Evolutionary conservation across 2,797 vertebrate species (phyloP).

Genomic region (Clangula hyemalis): DNA sequence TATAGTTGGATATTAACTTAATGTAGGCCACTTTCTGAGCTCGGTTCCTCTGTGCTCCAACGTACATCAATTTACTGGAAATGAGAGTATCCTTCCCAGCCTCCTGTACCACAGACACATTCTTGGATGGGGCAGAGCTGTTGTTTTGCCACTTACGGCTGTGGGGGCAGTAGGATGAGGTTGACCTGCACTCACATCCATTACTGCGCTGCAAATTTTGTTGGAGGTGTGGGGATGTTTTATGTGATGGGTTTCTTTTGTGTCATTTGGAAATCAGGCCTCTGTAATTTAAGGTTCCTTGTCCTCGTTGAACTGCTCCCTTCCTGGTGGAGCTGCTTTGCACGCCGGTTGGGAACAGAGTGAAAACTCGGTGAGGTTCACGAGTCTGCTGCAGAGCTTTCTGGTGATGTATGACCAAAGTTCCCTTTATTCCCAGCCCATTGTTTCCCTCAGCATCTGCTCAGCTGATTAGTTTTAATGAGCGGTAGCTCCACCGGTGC

Average conservation of each 20-base stretch:
- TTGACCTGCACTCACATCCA: conserved; percentile 24
- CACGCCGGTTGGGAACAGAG: conserved; percentile 21
- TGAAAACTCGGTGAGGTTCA: conserved; percentile 40
- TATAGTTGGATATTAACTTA: conserved; percentile 30
- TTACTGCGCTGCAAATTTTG: background rate
- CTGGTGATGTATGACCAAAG: background rate
- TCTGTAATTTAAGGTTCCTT: conserved; percentile 8
- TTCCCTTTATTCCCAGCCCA: conserved; percentile 6
- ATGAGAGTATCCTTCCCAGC: background rate
- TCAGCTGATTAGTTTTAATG: conserved; percentile 74
- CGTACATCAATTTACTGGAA: conserved; percentile 40
- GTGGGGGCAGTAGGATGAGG: conserved; percentile 8
- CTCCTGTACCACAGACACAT: background rate
- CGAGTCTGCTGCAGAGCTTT: conserved; percentile 30
- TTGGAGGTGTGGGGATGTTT: accelerated
- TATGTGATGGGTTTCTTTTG: background rate
- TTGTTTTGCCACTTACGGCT: background rate
- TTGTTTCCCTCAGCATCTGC: conserved; percentile 68
- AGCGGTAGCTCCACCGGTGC: conserved; percentile 40
- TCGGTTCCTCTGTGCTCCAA: background rate
- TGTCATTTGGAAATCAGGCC: conserved; percentile 18
- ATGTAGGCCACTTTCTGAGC: conserved; percentile 54
- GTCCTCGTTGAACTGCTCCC: background rate
- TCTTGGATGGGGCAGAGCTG: background rate
- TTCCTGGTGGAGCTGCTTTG: background rate